These are phyloP conservation scores for Drosophila nr. perissopoda DNA, from an alignment of 2,888 invertebrate species.

Conservation along the genomic window DNA sequence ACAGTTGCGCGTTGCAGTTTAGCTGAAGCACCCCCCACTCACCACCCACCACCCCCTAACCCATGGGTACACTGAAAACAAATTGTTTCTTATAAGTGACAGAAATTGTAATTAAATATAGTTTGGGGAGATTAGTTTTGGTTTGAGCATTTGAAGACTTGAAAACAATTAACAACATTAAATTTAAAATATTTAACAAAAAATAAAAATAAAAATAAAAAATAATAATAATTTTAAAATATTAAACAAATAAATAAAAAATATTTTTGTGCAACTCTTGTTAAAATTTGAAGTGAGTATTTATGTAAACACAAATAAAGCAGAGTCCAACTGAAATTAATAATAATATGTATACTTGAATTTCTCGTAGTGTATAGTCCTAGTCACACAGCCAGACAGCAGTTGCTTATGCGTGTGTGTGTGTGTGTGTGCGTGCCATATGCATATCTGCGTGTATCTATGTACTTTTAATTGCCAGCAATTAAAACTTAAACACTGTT, in stretches of 20 bases:
- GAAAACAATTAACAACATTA: background rate
- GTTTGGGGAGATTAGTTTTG: background rate
- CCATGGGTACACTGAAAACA: background rate
- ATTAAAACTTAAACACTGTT: conserved; percentile 81
- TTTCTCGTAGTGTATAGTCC: background rate
- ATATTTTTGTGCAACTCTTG: background rate
- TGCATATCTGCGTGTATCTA: conserved; percentile 68
- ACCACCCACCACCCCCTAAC: background rate
- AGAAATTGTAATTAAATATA: background rate
- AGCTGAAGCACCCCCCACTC: background rate
- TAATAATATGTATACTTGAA: background rate
- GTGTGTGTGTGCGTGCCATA: conserved; percentile 40
- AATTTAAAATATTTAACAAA: background rate
- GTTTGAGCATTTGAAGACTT: background rate
- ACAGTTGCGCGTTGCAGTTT: conserved; percentile 19
- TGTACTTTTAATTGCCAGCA: conserved; percentile 83
- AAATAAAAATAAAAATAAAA: background rate
- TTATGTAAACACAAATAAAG: background rate
- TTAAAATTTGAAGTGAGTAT: too few species aligned
- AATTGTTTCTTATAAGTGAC: background rate
- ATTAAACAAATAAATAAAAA: too few species aligned
- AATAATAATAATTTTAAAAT: too few species aligned
- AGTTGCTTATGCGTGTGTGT: background rate
- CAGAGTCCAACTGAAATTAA: background rate
- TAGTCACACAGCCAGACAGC: conserved; percentile 19